A percentile compares a stretch with the other conserved stretches of the same genome.
phyloP scores from a whole-genome alignment of 35 echinoderm and acorn worm species.

The Apostichopus japonicus region DNA sequence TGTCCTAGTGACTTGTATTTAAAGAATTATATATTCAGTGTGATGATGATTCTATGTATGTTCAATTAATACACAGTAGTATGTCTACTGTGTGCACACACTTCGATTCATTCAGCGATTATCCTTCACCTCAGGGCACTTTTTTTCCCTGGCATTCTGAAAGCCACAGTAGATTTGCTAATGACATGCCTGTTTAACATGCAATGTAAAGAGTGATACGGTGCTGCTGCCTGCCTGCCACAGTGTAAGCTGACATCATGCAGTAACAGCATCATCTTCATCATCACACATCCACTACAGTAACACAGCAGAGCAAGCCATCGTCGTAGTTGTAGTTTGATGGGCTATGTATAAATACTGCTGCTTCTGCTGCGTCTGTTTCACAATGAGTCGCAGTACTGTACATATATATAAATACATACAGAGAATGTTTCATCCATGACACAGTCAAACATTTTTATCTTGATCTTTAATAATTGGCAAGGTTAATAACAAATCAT shows the following conservation, averaged over 20 bases:
- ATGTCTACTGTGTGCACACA: conserved; percentile 25
- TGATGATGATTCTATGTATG: background rate
- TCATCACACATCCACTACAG: too few relatives aligned
- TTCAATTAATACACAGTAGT: background rate
- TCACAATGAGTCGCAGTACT: too few relatives aligned
- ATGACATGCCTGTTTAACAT: conserved; percentile 53
- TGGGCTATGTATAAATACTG: too few relatives aligned
- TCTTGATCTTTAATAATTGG: too few relatives aligned
- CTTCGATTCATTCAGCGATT: conserved; percentile 38
- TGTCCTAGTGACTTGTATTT: background rate
- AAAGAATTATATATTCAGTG: background rate
- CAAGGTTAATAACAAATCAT: too few relatives aligned
- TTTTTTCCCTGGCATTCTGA: background rate
- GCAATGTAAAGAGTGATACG: conserved; percentile 40
- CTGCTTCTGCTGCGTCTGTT: too few relatives aligned
- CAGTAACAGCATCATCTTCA: conserved; percentile 5
- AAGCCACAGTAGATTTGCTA: conserved; percentile 43
- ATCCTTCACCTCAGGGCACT: conserved; percentile 47
- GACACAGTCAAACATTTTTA: too few relatives aligned
- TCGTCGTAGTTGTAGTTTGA: too few relatives aligned
- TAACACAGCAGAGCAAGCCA: too few relatives aligned
- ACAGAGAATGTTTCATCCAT: too few relatives aligned
- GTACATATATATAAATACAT: too few relatives aligned
- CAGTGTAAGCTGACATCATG: background rate
- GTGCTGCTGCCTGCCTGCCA: background rate